Evolutionary conservation across 2,113 vertebrate genomes (phyloP).

Genomic region (Paramisgurnus dabryanus): DNA sequence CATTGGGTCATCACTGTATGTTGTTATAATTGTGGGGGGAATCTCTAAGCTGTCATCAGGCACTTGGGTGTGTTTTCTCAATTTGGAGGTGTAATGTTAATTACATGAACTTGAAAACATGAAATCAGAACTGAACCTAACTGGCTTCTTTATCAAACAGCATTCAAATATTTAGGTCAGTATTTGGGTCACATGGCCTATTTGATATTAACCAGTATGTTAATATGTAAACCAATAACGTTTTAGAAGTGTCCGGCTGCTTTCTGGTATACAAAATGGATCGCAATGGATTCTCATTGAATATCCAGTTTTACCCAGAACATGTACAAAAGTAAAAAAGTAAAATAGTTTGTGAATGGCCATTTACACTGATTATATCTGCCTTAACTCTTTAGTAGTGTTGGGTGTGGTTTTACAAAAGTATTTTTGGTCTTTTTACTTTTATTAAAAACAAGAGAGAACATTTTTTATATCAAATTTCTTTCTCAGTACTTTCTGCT

Average conservation of each 20-base stretch:
- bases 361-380: not conserved
- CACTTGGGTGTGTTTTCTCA: constrained; percentile 19
- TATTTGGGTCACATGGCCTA: too few species aligned
- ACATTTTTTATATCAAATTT: not conserved
- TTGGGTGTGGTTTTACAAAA: not conserved
- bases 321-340: too few species aligned
- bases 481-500: not conserved
- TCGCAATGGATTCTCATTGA: too few species aligned
- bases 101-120: not conserved
- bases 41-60: constrained; percentile 15
- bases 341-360: too few species aligned
- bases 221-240: too few species aligned
- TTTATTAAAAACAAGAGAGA: not conserved
- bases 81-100: not conserved
- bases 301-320: too few species aligned
- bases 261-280: too few species aligned
- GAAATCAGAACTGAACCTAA: too few species aligned
- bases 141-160: too few species aligned
- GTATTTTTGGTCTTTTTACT: not conserved
- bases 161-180: too few species aligned
- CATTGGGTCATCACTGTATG: constrained; percentile 12
- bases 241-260: too few species aligned
- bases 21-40: constrained; percentile 7
- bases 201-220: too few species aligned
- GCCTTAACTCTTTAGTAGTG: not conserved